Evolutionary conservation across 2,888 invertebrate genomes (phyloP).

Genomic region (Tachina grossa): DNA sequence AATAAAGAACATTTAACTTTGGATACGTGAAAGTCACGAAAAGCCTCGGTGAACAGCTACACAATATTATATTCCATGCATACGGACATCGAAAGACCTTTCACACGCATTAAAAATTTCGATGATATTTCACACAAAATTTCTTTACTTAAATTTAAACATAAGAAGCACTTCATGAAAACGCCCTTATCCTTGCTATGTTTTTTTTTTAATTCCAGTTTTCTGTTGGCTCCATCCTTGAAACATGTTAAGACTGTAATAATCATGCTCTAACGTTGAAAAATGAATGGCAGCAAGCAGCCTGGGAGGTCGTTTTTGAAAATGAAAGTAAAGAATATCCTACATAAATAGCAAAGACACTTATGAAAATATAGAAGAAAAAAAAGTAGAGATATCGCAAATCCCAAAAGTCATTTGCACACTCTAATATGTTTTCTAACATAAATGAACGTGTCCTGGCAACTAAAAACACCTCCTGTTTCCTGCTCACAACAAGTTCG

Average conservation of each 20-base stretch:
- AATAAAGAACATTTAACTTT: no score
- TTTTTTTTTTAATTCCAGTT: no score
- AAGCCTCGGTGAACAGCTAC: no score
- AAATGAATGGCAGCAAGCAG: neutral
- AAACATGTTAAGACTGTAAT: neutral
- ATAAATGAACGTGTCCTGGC: conserved; percentile 35
- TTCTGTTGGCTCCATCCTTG: no score
- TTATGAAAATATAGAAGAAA: neutral
- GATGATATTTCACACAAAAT: no score
- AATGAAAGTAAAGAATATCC: neutral
- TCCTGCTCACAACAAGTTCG: conserved; percentile 1
- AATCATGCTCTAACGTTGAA: neutral
- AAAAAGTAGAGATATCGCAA: neutral
- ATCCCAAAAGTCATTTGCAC: conserved; percentile 42
- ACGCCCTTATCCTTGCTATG: no score
- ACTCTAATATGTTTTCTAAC: conserved; percentile 35
- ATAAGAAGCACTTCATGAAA: no score
- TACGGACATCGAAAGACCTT: no score
- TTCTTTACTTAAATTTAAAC: no score
- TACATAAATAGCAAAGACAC: conserved; percentile 5
- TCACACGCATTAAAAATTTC: no score
- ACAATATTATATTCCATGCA: no score
- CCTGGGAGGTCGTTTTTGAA: neutral
- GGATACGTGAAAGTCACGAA: no score
- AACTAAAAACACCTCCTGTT: conserved; percentile 12